A percentile compares a stretch with the other conserved stretches of the same genome.
phyloP scores from a whole-genome alignment of 2,113 vertebrate genomes.

The Hyaena hyaena region DNA sequence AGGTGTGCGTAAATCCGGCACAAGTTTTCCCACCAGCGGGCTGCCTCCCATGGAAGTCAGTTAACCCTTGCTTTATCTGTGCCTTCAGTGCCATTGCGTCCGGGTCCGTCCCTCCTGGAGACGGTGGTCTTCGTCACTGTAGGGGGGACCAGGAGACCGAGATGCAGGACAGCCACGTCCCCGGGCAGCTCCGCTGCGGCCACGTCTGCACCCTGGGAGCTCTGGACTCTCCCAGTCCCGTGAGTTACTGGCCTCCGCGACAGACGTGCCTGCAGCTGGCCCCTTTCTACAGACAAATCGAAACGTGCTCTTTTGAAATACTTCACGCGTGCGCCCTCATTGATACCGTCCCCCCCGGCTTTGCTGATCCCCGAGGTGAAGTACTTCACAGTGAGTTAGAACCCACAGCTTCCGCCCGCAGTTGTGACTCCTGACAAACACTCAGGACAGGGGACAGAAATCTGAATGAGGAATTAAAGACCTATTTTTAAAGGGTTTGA shows the following conservation, averaged over 20 bases:
- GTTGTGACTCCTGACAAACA: no score
- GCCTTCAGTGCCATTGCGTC: not conserved
- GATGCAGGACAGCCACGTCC: not conserved
- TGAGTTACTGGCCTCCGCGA: no score
- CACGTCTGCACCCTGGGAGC: not conserved
- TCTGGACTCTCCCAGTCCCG: no score
- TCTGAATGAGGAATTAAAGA: not conserved
- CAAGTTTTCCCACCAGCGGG: not conserved
- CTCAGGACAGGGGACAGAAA: no score
- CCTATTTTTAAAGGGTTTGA: not conserved
- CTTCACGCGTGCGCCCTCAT: accelerated
- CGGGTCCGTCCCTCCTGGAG: not conserved
- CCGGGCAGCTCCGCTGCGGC: not conserved
- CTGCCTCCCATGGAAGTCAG: no score
- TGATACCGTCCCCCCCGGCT: not conserved
- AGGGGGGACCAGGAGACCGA: not conserved
- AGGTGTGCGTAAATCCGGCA: no score
- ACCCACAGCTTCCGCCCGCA: not conserved
- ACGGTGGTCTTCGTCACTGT: not conserved
- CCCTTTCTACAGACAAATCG: no score
- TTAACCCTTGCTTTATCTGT: no score
- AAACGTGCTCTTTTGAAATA: not conserved
- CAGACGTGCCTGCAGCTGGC: no score
- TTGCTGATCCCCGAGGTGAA: no score
- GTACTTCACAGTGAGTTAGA: accelerated